Conservation (phyloP, 53 echinoderm and acorn worm species). For the Apostichopus leukothele region DNA sequence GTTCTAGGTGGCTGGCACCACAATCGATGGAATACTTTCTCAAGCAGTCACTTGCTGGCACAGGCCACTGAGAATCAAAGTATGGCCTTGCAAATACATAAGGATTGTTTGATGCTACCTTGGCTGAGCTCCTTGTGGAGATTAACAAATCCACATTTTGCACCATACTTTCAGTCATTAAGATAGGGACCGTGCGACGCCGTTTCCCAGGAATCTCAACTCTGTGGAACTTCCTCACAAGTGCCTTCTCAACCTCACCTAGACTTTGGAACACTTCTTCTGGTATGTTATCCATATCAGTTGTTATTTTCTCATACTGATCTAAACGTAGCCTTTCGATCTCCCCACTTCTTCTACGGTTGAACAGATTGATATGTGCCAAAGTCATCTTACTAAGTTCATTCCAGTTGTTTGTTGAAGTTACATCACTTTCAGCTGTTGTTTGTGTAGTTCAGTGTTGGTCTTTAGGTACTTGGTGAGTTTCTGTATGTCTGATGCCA, state of each 20-base stretch:
- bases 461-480: conserved; percentile 47
- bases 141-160: conserved; percentile 48
- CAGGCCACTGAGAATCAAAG: conserved; percentile 23
- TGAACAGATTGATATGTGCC: conserved; percentile 57
- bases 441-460: conserved; percentile 32
- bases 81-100: conserved; percentile 62
- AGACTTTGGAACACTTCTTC: conserved; percentile 54
- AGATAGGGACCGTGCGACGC: conserved; percentile 59
- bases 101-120: conserved; percentile 46
- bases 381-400: conserved; percentile 57
- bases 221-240: conserved; percentile 44
- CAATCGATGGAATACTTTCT: conserved; percentile 40
- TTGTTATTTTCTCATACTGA: conserved; percentile 36
- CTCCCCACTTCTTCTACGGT: conserved; percentile 62
- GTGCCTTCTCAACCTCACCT: conserved; percentile 52
- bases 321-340: conserved; percentile 35
- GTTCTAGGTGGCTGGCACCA: conserved; percentile 40
- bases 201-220: conserved; percentile 67
- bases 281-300: conserved; percentile 31
- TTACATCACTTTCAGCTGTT: conserved; percentile 33
- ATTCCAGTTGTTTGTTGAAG: conserved; percentile 46
- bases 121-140: conserved; percentile 24
- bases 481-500: conserved; percentile 51
- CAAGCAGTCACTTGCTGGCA: conserved; percentile 53
- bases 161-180: conserved; percentile 55